Conservation (phyloP, 2,797 vertebrate genomes). For the Chanos chanos region DNA sequence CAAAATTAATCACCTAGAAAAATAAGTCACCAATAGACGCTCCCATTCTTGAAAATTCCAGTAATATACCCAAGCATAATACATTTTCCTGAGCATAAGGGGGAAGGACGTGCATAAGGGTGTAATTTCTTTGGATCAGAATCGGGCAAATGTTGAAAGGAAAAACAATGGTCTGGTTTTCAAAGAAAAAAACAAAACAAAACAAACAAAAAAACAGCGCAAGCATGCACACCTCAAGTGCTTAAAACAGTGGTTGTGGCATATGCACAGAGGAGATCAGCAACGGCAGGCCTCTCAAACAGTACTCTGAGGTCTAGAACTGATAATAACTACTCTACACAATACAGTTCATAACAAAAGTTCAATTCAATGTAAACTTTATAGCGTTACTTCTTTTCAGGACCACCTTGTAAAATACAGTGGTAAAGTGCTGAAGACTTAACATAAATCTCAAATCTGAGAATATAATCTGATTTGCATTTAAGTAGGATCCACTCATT, state of each 20-base stretch:
- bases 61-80: too few species aligned
- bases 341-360: neutral
- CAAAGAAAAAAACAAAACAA: neutral
- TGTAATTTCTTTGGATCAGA: too few species aligned
- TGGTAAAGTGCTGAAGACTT: constrained; percentile 67
- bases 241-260: constrained; percentile 18
- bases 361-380: constrained; percentile 43
- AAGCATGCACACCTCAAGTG: constrained; percentile 22
- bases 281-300: constrained; percentile 11
- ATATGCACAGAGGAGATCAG: constrained; percentile 2
- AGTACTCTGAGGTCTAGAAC: too few species aligned
- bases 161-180: neutral
- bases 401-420: constrained; percentile 31
- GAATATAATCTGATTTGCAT: neutral
- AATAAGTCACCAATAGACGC: too few species aligned
- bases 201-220: constrained; percentile 9
- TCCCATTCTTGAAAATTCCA: too few species aligned
- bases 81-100: too few species aligned
- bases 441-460: constrained; percentile 3
- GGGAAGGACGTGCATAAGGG: too few species aligned
- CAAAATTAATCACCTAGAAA: too few species aligned
- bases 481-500: neutral
- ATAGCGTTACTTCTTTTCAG: constrained; percentile 16
- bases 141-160: constrained; percentile 11
- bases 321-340: neutral